A percentile compares a stretch with the other conserved stretches of the same genome.
Conservation (phyloP, 2,797 vertebrate genomes). For the Babyrousa celebensis region DNA sequence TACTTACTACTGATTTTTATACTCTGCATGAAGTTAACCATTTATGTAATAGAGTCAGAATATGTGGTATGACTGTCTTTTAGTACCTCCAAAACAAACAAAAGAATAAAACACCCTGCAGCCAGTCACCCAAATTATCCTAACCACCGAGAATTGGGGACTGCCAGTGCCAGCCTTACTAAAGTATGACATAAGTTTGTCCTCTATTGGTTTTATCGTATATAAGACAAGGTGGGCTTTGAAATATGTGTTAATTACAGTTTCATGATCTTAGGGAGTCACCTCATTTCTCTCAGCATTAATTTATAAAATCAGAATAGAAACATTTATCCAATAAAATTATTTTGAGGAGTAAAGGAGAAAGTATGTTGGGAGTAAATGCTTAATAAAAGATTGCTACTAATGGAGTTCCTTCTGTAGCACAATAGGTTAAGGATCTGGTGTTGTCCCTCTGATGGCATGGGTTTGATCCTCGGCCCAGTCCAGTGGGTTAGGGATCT, state of each 20-base stretch:
- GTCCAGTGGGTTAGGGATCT: too few species aligned
- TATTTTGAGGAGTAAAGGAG: slow-evolving; percentile 14
- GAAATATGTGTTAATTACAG: slow-evolving; percentile 47
- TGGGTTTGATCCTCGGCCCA: too few species aligned
- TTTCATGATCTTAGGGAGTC: neutral
- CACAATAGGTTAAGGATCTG: too few species aligned
- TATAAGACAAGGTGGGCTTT: neutral
- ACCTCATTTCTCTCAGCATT: neutral
- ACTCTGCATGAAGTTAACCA: neutral
- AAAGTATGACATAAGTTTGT: neutral
- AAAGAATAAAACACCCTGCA: neutral
- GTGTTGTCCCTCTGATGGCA: too few species aligned
- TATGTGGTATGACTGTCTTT: neutral
- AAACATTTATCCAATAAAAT: neutral
- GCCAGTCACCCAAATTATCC: neutral
- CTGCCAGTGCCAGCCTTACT: neutral
- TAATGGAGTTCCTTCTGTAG: too few species aligned
- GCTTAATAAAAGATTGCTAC: slow-evolving; percentile 5
- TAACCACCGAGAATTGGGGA: neutral
- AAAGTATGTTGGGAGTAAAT: slow-evolving; percentile 12
- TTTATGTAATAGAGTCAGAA: neutral
- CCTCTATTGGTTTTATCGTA: neutral
- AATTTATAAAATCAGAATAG: slow-evolving; percentile 42
- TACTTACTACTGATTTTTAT: neutral
- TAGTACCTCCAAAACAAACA: neutral